These are phyloP conservation scores for Tursiops truncatus DNA, from an alignment of 2,113 vertebrate species.

Conservation along the genomic window DNA sequence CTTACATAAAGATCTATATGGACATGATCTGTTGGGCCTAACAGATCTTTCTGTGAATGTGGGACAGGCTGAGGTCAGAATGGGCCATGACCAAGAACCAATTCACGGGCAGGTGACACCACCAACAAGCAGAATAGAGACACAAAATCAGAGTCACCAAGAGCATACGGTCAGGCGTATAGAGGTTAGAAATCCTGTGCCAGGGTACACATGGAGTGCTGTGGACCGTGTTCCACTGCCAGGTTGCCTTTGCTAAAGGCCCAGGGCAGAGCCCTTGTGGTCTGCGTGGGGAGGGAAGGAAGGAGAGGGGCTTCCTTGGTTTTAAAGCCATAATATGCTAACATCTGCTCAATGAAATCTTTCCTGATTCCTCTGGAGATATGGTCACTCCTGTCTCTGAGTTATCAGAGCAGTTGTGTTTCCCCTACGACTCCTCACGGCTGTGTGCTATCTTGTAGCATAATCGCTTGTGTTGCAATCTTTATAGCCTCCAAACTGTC, in stretches of 20 bases:
- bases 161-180: too few relatives aligned
- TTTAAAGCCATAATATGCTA: background rate
- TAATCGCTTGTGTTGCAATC: background rate
- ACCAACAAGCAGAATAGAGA: background rate
- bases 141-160: background rate
- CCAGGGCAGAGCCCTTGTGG: background rate
- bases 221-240: fast-evolving
- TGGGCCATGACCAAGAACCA: background rate
- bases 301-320: background rate
- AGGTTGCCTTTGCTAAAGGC: background rate
- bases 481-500: background rate
- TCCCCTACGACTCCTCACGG: fast-evolving
- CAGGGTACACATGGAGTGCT: background rate
- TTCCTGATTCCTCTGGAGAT: background rate
- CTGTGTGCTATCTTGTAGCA: background rate
- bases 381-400: background rate
- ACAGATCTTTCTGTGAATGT: background rate
- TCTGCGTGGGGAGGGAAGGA: background rate
- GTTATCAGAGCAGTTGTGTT: background rate
- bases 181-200: background rate
- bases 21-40: background rate
- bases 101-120: background rate
- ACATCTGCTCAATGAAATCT: background rate
- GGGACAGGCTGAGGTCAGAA: background rate
- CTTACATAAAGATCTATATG: background rate